phyloP scores from a whole-genome alignment of 2,888 invertebrate genomes.

The Hecatera dysodea region DNA sequence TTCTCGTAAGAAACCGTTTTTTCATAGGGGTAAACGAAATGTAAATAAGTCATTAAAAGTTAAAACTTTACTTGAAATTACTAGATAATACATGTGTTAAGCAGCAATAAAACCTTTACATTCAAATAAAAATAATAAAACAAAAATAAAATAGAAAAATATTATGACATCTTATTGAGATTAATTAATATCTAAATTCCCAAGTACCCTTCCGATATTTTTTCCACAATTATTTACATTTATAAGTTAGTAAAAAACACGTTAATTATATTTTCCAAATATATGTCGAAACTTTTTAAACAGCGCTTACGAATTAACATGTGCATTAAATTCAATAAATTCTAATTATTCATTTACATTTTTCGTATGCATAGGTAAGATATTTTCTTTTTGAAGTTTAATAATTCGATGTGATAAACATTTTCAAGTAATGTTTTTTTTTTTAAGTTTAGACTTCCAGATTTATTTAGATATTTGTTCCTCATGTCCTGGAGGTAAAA shows the following conservation, averaged over 20 bases:
- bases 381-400: too few relatives aligned
- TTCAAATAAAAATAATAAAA: too few relatives aligned
- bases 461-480: too few relatives aligned
- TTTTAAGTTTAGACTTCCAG: too few relatives aligned
- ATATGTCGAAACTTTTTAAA: slow-evolving; percentile 7
- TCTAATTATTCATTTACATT: not conserved
- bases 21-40: not conserved
- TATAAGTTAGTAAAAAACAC: not conserved
- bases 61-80: not conserved
- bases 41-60: not conserved
- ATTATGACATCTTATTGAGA: not conserved
- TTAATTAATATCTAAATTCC: not conserved
- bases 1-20: slow-evolving; percentile 14
- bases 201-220: not conserved
- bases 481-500: too few relatives aligned
- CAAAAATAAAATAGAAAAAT: too few relatives aligned
- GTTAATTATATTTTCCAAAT: slow-evolving; percentile 1
- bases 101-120: not conserved
- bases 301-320: not conserved
- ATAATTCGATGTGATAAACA: too few relatives aligned
- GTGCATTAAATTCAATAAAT: not conserved
- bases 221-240: not conserved
- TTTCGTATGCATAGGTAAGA: not conserved
- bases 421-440: too few relatives aligned
- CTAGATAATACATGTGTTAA: too few relatives aligned